A percentile compares a stretch with the other conserved stretches of the same genome.
Conservation (phyloP, 2,888 invertebrate species). For the Lissocephala sabroskyi region DNA sequence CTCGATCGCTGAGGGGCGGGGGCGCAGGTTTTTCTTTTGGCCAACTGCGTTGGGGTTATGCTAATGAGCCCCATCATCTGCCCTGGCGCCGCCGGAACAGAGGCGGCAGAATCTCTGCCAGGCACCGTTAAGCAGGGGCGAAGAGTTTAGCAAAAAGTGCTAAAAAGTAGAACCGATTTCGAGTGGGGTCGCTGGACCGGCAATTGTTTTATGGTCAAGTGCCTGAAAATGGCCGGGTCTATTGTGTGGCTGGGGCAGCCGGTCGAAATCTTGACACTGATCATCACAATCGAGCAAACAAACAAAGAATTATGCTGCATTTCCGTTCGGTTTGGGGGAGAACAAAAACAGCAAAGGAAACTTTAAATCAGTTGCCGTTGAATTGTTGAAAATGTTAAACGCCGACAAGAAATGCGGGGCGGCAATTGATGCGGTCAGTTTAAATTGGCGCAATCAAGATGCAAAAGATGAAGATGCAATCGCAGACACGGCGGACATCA, state of each 20-base stretch:
- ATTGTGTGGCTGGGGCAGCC: constrained; percentile 1
- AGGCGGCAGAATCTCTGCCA: constrained; percentile 39
- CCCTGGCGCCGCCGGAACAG: constrained; percentile 44
- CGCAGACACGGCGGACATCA: constrained; percentile 18
- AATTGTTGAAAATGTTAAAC: constrained; percentile 27
- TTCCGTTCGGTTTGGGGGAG: constrained; percentile 38
- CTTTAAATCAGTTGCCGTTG: constrained; percentile 62
- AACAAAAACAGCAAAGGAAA: constrained; percentile 38
- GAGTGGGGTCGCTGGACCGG: neutral
- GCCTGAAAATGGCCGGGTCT: constrained; percentile 35
- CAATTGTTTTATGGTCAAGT: constrained; percentile 57
- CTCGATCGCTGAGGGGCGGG: neutral
- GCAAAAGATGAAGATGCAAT: constrained; percentile 10
- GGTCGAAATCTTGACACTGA: constrained; percentile 70
- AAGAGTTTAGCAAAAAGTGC: neutral
- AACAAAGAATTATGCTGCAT: constrained; percentile 54
- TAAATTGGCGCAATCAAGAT: constrained; percentile 55
- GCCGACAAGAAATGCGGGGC: constrained; percentile 17
- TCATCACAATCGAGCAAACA: constrained; percentile 60
- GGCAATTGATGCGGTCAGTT: constrained; percentile 52
- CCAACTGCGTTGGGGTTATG: constrained; percentile 27
- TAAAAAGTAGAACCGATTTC: neutral
- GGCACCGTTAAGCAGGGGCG: too few relatives aligned
- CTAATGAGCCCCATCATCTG: constrained; percentile 47
- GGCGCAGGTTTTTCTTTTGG: neutral